Evolutionary conservation across 2,888 invertebrate species (phyloP).

Genomic region (Metallyticus violacea): DNA sequence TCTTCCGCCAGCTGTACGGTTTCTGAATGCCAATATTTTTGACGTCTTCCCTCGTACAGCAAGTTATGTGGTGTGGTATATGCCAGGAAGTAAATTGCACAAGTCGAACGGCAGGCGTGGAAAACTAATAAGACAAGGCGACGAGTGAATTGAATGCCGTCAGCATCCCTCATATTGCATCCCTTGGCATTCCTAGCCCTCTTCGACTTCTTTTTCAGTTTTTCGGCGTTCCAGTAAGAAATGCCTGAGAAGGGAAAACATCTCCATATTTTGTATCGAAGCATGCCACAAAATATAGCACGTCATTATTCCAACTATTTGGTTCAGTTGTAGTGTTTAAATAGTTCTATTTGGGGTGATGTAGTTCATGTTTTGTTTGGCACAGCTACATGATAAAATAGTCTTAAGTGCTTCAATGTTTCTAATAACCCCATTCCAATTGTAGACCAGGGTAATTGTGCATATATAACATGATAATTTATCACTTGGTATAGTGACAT

Average conservation of each 20-base stretch:
- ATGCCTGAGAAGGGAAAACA: not conserved
- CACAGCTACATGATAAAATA: too few species aligned
- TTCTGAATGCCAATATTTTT: not conserved
- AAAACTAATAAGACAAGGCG: conserved; percentile 12
- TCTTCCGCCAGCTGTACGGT: not conserved
- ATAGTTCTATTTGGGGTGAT: too few species aligned
- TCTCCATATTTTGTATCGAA: not conserved
- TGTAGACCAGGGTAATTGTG: too few species aligned
- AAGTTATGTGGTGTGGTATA: not conserved
- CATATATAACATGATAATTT: too few species aligned
- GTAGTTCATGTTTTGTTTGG: too few species aligned
- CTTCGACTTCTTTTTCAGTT: not conserved
- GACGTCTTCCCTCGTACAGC: not conserved
- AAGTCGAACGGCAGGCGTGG: too few species aligned
- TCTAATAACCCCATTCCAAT: too few species aligned
- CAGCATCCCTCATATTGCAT: not conserved
- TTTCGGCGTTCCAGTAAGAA: not conserved
- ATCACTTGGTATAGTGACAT: too few species aligned
- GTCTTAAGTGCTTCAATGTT: too few species aligned
- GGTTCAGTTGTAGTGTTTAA: too few species aligned
- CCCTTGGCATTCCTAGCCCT: not conserved
- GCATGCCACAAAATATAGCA: not conserved
- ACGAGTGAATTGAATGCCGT: not conserved
- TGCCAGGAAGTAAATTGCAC: not conserved
- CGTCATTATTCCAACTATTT: not conserved